Conservation (phyloP, 2,113 vertebrate species). For the Lipotes vexillifer region DNA sequence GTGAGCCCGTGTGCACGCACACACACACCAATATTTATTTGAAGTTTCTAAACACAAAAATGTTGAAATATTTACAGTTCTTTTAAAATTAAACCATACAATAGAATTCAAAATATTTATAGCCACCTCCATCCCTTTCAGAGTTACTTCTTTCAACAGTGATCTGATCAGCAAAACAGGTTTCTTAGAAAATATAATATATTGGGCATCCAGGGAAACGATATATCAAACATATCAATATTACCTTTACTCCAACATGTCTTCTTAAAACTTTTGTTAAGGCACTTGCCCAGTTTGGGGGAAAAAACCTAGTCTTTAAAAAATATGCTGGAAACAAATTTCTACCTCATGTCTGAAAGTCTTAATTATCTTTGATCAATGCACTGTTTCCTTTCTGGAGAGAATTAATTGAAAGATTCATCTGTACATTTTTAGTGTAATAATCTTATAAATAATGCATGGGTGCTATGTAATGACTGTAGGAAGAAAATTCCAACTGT, state of each 20-base stretch:
- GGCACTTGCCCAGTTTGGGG: background rate
- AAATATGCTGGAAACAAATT: slow-evolving; percentile 2
- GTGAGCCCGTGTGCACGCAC: background rate
- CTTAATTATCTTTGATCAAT: background rate
- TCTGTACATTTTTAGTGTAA: background rate
- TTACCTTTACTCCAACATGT: background rate
- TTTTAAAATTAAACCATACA: slow-evolving; percentile 6
- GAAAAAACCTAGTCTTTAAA: background rate
- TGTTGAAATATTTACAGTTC: slow-evolving; percentile 5
- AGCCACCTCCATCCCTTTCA: background rate
- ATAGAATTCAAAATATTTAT: background rate
- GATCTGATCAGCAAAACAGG: slow-evolving; percentile 1
- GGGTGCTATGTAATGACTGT: background rate
- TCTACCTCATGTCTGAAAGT: background rate
- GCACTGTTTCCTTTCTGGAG: background rate
- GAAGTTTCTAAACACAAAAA: slow-evolving; percentile 48
- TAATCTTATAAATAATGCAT: background rate
- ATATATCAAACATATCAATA: background rate
- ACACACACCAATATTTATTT: background rate
- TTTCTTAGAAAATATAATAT: slow-evolving; percentile 30
- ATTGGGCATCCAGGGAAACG: background rate
- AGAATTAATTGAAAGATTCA: background rate
- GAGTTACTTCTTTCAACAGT: background rate
- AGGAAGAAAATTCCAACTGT: background rate
- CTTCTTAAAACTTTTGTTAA: slow-evolving; percentile 4